Conservation (phyloP, 2,113 vertebrate genomes). For the Oceanites oceanicus region DNA sequence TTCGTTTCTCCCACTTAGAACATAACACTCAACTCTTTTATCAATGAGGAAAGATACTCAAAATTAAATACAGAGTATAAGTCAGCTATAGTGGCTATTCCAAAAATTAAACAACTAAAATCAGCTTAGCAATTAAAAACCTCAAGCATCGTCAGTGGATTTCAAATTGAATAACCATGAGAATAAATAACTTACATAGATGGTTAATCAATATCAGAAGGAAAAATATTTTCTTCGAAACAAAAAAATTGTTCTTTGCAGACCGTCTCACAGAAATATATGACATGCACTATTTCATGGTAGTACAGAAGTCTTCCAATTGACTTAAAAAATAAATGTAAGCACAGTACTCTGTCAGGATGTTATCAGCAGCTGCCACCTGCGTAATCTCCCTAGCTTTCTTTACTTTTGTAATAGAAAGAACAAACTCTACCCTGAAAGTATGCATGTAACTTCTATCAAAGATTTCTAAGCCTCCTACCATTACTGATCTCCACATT, state of each 20-base stretch:
- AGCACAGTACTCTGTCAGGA: not conserved
- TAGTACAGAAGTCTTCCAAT: not conserved
- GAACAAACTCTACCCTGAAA: not conserved
- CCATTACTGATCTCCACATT: not conserved
- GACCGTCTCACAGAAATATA: not conserved
- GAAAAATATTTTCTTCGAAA: not conserved
- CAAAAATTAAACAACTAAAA: not conserved
- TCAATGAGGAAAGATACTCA: not conserved
- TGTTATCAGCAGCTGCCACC: conserved; percentile 12
- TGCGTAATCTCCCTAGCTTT: not conserved
- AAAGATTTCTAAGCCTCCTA: not conserved
- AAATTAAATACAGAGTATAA: not conserved
- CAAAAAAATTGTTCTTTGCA: not conserved
- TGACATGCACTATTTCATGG: not conserved
- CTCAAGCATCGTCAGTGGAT: not conserved
- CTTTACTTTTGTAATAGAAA: not conserved
- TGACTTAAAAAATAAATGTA: not conserved
- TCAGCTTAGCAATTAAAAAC: not conserved
- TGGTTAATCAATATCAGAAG: not conserved
- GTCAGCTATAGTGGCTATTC: not conserved
- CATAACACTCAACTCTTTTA: not conserved
- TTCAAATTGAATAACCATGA: not conserved
- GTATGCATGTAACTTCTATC: not conserved
- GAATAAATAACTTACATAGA: not conserved
- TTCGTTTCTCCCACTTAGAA: not conserved